Base-by-base conservation (phyloP, 2,113 vertebrate genomes). In the Callaeas wilsoni region DNA sequence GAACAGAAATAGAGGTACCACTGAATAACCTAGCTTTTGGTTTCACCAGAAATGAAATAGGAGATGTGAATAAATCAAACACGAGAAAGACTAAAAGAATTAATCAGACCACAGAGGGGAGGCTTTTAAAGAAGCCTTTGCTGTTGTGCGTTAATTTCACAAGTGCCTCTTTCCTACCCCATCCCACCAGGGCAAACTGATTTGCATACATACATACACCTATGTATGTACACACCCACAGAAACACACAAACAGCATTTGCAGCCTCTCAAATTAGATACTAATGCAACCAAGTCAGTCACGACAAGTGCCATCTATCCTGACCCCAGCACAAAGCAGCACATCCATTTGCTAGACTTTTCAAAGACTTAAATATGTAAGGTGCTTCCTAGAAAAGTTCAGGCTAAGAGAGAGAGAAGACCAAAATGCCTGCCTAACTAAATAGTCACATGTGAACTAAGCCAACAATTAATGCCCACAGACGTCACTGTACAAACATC, bases 201-300 rank as follows among this genome's bases (percentile, higher is more conserved):
- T 77, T n/a, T 60, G 21, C 57, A 18, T 3, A 32, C 16, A 52
- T 4, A 26, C 14, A 23, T 10, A 49, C 10, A 46, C 5, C 6
- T 4, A 3, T 2, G 5, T 3, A 15, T 1, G 6, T 13, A 30
- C 21, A 44, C 12, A 67, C n/a, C 49, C 4, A 52, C 3, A 67
- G 26, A 60, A 41, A 50, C 6, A 74, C 11, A 84, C 8, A 53
- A 21, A 57, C 16, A 92, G 46, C 29, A 42, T 13, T 7, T 50
- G 46, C 67, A 80, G 63, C 55, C 90, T 90, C 82, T 37, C 59
- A 46, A 44, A 56, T 27, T 1, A 73, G 16, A 46, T 7, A 21
- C 12, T 23, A 57, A 39, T 3, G 10, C 59, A 77, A 71, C 5
- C 69, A 52, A 35, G 25, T 35, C 71, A 80, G 39, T 15, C 47